Percentiles rank a stretch among this genome's conserved stretches.
Evolutionary conservation across 2,113 vertebrate genomes (phyloP).

Genomic region (Budorcas taxicolor): DNA sequence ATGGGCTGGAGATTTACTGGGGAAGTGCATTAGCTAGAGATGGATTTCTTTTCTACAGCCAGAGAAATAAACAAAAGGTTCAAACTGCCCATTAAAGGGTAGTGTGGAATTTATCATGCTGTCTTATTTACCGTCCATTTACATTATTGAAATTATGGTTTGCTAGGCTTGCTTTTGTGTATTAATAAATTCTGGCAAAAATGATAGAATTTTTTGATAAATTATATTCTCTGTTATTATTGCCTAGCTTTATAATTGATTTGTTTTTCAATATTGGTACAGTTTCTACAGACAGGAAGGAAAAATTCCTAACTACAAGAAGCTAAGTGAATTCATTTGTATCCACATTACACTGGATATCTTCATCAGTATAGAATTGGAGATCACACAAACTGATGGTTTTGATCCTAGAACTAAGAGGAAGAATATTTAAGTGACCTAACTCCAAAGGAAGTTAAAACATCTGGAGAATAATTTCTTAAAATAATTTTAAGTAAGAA

Average conservation of each 20-base stretch:
- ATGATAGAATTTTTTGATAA: background rate
- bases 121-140: background rate
- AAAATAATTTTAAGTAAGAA: background rate
- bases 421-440: background rate
- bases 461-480: background rate
- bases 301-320: conserved; percentile 49
- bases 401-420: conserved; percentile 18
- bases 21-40: background rate
- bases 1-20: background rate
- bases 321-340: conserved; percentile 46
- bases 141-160: conserved; percentile 8
- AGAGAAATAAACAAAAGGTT: background rate
- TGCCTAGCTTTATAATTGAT: conserved; percentile 24
- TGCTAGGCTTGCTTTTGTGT: background rate
- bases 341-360: conserved; percentile 8
- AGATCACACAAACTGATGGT: background rate
- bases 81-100: background rate
- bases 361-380: background rate
- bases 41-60: background rate
- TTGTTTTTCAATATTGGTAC: conserved; percentile 40
- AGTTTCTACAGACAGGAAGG: conserved; percentile 41
- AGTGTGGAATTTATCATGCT: background rate
- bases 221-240: conserved; percentile 12
- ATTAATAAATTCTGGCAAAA: background rate
- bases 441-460: conserved; percentile 17